Percentiles rank a stretch among this genome's conserved stretches.
phyloP scores from a whole-genome alignment of 2,888 invertebrate species.

The Zaprionus obscuricornis region DNA sequence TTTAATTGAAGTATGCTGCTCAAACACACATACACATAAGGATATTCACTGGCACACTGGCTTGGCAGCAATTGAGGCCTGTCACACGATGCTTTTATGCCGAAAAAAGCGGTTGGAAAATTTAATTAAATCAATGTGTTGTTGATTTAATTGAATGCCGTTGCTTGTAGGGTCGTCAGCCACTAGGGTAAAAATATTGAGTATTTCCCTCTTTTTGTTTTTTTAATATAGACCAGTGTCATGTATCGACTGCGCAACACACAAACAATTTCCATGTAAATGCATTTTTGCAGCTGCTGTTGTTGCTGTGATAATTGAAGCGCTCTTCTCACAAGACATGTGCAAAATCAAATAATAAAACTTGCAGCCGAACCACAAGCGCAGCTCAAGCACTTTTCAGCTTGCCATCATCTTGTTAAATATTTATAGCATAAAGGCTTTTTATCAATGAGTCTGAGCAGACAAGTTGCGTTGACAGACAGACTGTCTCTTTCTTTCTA shows the following conservation, averaged over 20 bases:
- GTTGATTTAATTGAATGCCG: slow-evolving; percentile 65
- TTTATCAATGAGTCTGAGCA: slow-evolving; percentile 6
- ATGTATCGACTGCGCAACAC: slow-evolving; percentile 19
- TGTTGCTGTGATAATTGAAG: background rate
- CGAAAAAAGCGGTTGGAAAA: slow-evolving; percentile 33
- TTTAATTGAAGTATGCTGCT: slow-evolving; percentile 58
- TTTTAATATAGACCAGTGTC: no score
- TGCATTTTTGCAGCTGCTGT: slow-evolving; percentile 18
- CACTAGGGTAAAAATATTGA: slow-evolving; percentile 1
- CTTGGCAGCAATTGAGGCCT: slow-evolving; percentile 12
- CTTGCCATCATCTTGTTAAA: slow-evolving; percentile 23
- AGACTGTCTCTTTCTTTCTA: slow-evolving; percentile 29
- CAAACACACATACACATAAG: background rate
- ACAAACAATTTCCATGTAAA: slow-evolving; percentile 53
- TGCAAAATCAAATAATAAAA: slow-evolving; percentile 1
- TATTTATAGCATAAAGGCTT: slow-evolving; percentile 29
- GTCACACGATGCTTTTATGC: slow-evolving; percentile 16
- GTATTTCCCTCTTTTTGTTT: no score
- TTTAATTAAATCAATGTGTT: slow-evolving; percentile 68
- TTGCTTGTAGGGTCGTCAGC: background rate
- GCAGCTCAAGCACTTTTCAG: slow-evolving; percentile 20
- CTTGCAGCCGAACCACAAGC: slow-evolving; percentile 3
- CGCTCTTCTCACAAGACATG: background rate
- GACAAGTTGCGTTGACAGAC: slow-evolving; percentile 34
- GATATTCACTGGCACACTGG: background rate